These are phyloP conservation scores for Drosophila rellima DNA, from an alignment of 2,888 invertebrate species.

Conservation along the genomic window DNA sequence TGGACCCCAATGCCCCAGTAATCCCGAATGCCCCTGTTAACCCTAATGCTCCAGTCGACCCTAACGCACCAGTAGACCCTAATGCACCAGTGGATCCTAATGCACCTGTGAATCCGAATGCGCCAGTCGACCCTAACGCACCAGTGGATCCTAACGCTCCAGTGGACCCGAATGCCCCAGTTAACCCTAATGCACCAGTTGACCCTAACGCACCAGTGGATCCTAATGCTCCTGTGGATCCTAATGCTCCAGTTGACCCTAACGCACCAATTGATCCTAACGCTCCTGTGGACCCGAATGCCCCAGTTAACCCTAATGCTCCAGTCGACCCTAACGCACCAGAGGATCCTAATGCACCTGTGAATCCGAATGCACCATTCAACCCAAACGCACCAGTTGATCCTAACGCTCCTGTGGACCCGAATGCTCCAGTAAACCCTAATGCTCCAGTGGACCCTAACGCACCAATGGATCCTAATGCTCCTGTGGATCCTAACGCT, in stretches of 20 bases:
- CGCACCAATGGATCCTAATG: conserved; percentile 9
- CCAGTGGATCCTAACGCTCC: conserved; percentile 34
- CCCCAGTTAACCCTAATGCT: conserved; percentile 9
- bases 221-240: conserved; percentile 32
- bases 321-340: conserved; percentile 34
- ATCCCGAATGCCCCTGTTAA: conserved; percentile 20
- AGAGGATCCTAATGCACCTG: conserved; percentile 40
- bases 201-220: conserved; percentile 22
- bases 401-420: conserved; percentile 23
- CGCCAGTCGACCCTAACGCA: conserved; percentile 9
- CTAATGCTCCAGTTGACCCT: conserved; percentile 18
- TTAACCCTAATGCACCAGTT: conserved; percentile 16
- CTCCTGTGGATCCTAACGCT: conserved; percentile 6
- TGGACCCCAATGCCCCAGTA: conserved; percentile 22
- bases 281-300: conserved; percentile 9
- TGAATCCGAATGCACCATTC: conserved; percentile 30
- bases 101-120: conserved; percentile 6
- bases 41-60: conserved; percentile 35
- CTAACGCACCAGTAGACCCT: conserved; percentile 21
- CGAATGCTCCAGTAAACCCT: conserved; percentile 22
- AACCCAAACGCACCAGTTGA: conserved; percentile 30
- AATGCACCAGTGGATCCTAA: conserved; percentile 19
- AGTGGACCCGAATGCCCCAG: conserved; percentile 33
- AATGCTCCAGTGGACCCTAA: conserved; percentile 10
- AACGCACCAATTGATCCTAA: conserved; percentile 21